Percentiles rank a stretch among this genome's conserved stretches.
These are phyloP conservation scores for Clarias pachynema DNA, from an alignment of 2,797 vertebrate genomes.

Conservation along the genomic window DNA sequence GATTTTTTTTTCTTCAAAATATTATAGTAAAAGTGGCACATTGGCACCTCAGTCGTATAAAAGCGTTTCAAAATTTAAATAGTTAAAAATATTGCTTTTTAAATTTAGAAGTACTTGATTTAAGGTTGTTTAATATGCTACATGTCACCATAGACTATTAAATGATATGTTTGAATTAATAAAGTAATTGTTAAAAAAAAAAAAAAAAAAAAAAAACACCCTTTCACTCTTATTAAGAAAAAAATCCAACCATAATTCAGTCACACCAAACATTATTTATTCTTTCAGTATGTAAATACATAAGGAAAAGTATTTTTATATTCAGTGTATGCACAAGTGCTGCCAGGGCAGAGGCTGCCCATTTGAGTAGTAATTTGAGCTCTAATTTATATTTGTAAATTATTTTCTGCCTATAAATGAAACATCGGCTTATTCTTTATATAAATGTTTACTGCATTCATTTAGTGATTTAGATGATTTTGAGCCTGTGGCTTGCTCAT, in stretches of 20 bases:
- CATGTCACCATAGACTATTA: neutral
- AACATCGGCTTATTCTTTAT: too few species aligned
- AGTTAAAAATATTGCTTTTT: neutral
- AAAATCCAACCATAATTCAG: neutral
- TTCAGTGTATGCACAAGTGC: too few species aligned
- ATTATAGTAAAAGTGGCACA: neutral
- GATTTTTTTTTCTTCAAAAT: too few species aligned
- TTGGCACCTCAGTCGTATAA: neutral
- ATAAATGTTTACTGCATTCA: neutral
- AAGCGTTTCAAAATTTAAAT: neutral
- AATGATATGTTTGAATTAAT: neutral
- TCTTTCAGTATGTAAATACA: neutral
- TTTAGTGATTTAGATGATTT: neutral
- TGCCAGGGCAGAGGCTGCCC: too few species aligned
- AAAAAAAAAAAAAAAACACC: neutral
- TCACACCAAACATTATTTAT: neutral
- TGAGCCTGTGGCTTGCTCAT: neutral
- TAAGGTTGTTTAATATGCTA: neutral
- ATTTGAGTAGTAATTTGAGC: too few species aligned
- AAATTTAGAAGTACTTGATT: neutral
- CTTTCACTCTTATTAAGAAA: neutral
- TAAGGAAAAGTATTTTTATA: too few species aligned
- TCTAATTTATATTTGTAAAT: too few species aligned
- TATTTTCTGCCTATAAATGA: too few species aligned
- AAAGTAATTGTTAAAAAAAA: neutral